Base-by-base conservation (phyloP, 1,140 invertebrate species). In the Eueides isabella region DNA sequence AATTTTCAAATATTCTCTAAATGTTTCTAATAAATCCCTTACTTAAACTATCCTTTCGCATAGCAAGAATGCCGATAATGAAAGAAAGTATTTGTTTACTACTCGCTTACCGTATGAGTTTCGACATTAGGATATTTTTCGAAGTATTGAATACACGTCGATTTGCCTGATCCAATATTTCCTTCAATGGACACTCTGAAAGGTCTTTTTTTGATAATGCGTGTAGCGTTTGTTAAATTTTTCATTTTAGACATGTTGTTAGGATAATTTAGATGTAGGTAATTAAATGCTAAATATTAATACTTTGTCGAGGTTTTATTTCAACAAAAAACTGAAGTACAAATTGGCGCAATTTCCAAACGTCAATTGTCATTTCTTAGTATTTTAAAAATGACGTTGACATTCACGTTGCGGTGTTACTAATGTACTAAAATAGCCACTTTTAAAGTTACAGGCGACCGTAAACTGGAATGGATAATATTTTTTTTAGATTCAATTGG, bases 131-230 rank as follows among this genome's bases (percentile, higher is more conserved):
- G 70, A 77, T 85, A 92, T 78, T 95, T 94, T 44, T 95, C 94
- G 85, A 98, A 98, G 86, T 96, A 95, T 71, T 97, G 94, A 9
- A 98, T 93, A 73, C 98, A 96, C 16, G 97, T 97, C 14, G 97
- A 97, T 92, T 98, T 98, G 35, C 97, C 97, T 81, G 97, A 96
- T 23, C 97, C 97, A 81, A 98, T 98, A 85, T 98, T 98, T 33
- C 97, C 97, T 92, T 98, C 97, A 55, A 98, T 95, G 14, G 96
- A 96, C 1, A 98, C 95, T 77, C 95, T 95, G 81, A 96, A 95
- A 44, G 95, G 93, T 61, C 90, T 83, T 61, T 84, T 90, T 3
- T 71, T 80, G 9, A 79, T 38, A n/a, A 71, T 48, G 28, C 87
- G 87, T 2, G 80, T 79, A 33, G 80, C 77, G 41, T 80, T 85